These are phyloP conservation scores for Corythaixoides concolor DNA, from an alignment of 2,113 vertebrate species.

Conservation along the genomic window DNA sequence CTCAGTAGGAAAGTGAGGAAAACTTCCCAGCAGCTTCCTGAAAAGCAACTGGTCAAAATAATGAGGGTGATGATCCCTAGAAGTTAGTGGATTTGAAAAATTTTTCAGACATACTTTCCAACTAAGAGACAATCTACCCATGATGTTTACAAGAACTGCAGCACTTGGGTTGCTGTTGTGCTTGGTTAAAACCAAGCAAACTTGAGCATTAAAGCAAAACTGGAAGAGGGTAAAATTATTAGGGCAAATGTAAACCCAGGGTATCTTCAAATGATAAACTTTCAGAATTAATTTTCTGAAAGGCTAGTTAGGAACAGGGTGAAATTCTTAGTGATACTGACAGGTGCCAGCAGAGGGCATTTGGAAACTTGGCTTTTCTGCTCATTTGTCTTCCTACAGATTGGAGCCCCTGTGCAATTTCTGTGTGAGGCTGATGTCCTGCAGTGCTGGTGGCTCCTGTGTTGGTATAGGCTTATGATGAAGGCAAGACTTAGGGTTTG, in stretches of 20 bases:
- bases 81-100: neutral
- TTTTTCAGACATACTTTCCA: neutral
- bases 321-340: neutral
- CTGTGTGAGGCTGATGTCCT: neutral
- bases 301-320: neutral
- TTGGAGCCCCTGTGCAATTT: neutral
- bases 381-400: neutral
- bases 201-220: neutral
- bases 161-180: neutral
- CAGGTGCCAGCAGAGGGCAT: constrained; percentile 56
- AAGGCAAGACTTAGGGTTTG: neutral
- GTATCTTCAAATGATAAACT: neutral
- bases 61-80: neutral
- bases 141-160: neutral
- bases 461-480: neutral
- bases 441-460: neutral
- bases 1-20: neutral
- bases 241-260: neutral
- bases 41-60: neutral
- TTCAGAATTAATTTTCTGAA: neutral
- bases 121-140: neutral
- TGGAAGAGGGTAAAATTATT: neutral
- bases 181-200: neutral
- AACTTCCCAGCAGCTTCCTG: neutral
- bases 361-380: constrained; percentile 28